phyloP scores from a whole-genome alignment of 2,113 vertebrate species.

The Capreolus pygargus region DNA sequence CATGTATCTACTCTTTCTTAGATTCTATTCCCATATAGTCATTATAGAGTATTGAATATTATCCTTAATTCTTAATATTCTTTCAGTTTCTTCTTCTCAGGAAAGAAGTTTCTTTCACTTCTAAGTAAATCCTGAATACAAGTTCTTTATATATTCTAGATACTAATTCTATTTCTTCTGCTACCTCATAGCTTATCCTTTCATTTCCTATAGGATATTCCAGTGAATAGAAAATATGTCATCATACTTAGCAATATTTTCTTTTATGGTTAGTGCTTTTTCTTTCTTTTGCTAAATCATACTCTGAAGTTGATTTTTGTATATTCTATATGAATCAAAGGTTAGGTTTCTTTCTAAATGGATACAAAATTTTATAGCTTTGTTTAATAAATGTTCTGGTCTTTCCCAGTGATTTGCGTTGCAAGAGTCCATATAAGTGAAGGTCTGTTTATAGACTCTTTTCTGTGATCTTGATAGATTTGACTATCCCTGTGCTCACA shows the following conservation, averaged over 20 bases:
- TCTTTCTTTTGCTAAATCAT: not conserved
- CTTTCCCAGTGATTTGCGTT: not conserved
- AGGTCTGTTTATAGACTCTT: not conserved
- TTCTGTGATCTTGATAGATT: not conserved
- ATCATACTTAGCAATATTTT: not conserved
- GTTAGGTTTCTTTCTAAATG: not conserved
- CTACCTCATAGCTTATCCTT: not conserved
- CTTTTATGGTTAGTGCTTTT: not conserved
- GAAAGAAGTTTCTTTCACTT: conserved; percentile 5
- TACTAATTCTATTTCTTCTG: not conserved
- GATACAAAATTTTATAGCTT: not conserved
- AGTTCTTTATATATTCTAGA: not conserved
- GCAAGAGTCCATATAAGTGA: not conserved
- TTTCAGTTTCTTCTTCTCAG: conserved; percentile 3
- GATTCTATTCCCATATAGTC: not conserved
- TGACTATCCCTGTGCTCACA: not conserved
- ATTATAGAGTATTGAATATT: not conserved
- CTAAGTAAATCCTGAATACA: not conserved
- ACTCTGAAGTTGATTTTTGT: not conserved
- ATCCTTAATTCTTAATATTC: conserved; percentile 13
- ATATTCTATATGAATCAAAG: not conserved
- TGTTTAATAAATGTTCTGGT: not conserved
- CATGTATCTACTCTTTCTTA: not conserved
- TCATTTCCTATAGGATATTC: not conserved
- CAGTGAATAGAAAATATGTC: not conserved